Evolutionary conservation across 2,888 invertebrate genomes (phyloP).

Genomic region (Scaptomyza tumidula): DNA sequence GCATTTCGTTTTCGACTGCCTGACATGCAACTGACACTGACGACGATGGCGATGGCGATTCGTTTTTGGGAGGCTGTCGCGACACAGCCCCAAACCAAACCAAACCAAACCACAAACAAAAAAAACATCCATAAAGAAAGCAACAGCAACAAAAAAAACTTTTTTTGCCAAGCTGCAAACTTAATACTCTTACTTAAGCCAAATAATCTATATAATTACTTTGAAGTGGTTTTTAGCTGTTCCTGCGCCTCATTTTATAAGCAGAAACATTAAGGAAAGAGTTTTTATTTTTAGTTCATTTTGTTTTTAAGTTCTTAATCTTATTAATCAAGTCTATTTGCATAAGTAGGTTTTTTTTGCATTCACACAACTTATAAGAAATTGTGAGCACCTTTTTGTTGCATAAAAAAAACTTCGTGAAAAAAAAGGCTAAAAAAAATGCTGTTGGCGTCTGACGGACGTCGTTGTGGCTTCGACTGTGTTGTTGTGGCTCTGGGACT

Average conservation of each 20-base stretch:
- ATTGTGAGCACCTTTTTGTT: neutral
- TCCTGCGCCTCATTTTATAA: too few relatives aligned
- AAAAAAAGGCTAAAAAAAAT: neutral
- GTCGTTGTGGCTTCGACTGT: neutral
- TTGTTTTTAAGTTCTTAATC: too few relatives aligned
- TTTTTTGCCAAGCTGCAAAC: neutral
- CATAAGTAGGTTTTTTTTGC: neutral
- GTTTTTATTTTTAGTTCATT: too few relatives aligned
- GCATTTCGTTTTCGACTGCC: constrained; percentile 71
- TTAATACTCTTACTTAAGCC: constrained; percentile 3
- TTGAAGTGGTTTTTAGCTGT: too few relatives aligned
- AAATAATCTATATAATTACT: too few relatives aligned
- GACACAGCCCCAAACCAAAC: constrained; percentile 42
- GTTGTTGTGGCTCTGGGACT: constrained; percentile 16
- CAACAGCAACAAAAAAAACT: neutral
- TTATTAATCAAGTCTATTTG: too few relatives aligned
- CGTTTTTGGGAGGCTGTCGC: constrained; percentile 64
- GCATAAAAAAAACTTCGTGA: neutral
- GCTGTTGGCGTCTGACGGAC: neutral
- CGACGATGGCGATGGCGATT: constrained; percentile 43
- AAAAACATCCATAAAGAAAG: constrained; percentile 13
- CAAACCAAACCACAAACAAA: neutral
- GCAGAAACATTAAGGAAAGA: too few relatives aligned
- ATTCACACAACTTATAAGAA: neutral
- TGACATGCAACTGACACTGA: constrained; percentile 67